Conservation (phyloP, 2,113 vertebrate genomes). For the Panthera uncia region DNA sequence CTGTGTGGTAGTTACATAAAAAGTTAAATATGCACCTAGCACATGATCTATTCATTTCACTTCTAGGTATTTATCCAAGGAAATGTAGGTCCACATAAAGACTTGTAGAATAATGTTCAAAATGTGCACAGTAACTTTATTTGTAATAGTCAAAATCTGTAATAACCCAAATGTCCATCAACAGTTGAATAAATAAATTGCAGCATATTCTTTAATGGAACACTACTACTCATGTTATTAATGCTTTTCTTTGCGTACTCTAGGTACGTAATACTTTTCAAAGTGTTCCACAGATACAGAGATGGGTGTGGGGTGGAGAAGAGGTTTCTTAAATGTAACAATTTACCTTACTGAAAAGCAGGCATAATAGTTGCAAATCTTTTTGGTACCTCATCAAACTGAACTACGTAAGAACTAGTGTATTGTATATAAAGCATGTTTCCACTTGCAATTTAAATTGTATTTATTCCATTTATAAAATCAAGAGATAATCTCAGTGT, state of each 20-base stretch:
- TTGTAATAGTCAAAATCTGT: background rate
- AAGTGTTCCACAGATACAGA: background rate
- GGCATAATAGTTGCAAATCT: background rate
- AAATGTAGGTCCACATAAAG: background rate
- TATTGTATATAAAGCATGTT: background rate
- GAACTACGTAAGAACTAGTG: background rate
- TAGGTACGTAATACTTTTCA: background rate
- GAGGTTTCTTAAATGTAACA: background rate
- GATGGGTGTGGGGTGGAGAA: background rate
- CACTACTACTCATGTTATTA: background rate
- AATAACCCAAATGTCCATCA: background rate
- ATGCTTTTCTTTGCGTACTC: background rate
- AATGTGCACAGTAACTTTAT: background rate
- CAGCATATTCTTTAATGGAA: background rate
- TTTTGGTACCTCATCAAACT: background rate
- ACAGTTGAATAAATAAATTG: background rate
- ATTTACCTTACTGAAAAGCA: background rate
- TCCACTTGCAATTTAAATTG: background rate
- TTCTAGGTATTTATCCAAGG: background rate
- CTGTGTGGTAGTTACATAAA: background rate
- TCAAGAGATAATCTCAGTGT: conserved; percentile 4
- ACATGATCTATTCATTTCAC: background rate
- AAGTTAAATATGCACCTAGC: background rate
- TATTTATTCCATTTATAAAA: background rate
- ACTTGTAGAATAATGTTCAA: background rate